Base-by-base conservation (phyloP, 2,113 vertebrate species). In the Numenius arquata region DNA sequence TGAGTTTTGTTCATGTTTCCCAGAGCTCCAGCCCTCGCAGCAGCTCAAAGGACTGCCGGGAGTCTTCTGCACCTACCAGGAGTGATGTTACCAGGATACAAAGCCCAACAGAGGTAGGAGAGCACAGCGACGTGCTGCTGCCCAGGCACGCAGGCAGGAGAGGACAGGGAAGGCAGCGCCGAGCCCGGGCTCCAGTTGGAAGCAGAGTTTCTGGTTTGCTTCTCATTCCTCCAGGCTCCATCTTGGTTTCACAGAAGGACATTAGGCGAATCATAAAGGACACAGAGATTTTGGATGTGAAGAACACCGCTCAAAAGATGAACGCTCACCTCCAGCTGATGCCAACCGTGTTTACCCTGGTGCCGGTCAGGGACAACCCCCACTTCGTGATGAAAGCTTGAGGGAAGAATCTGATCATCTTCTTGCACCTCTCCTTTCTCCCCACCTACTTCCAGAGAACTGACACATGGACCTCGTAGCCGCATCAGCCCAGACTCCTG, bases 1-100 rank as follows among this genome's bases (percentile, higher is more conserved):
- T 97, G 95, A 89, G 80, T 97, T 95, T 40, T 96, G 83, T 92
- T 97, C 97, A 97, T 97, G 65, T 70, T 88, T 80, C 40, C 53
- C 55, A 63, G 84, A 91, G 83, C 90, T 70, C 13, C 77, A 61
- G 73, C 58, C 73, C 73, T 41, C 74, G 10, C 29, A 30, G 70
- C 68, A 72, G 50, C 68, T 12, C 38, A 22, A 7, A n/a, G 32
- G 25, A 38, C 21, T 1, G 0, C 77, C 18, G 41, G 59, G 72
- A 94, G 53, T 5, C 91, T 29, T 76, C 71, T 70, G 58, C 30
- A 15, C 70, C 58, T 9, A 23, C 40, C n/a, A 45, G 1, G 5
- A 78, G 65, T 0, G 0, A 53, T 22, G 96, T 98, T 86, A 94
- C 97, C 95, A 82, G 89, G 97, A 93, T 88, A 98, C 97, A 73